phyloP scores from a whole-genome alignment of 2,113 vertebrate genomes.

The Cephalopterus ornatus region DNA sequence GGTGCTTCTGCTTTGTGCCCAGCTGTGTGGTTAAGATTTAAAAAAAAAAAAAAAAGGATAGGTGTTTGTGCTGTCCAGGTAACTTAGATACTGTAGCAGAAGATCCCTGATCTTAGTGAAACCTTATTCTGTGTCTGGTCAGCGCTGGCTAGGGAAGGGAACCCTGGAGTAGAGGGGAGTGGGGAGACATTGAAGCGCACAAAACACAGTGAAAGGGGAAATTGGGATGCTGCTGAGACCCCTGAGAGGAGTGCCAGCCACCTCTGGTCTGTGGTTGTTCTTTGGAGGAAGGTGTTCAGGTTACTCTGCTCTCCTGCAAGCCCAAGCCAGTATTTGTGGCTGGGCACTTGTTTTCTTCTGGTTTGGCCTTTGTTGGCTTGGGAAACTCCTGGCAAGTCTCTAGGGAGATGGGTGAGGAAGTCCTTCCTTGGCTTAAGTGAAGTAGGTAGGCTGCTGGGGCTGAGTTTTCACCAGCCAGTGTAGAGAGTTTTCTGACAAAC shows the following conservation, averaged over 20 bases:
- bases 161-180: not conserved
- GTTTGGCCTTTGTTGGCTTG: not conserved
- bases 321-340: rapidly evolving
- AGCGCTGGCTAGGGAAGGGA: not conserved
- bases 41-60: not conserved
- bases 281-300: not conserved
- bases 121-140: not conserved
- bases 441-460: not conserved
- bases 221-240: not conserved
- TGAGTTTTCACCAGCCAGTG: not conserved
- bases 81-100: not conserved
- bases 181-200: not conserved
- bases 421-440: not conserved
- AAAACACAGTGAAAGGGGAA: rapidly evolving
- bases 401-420: not conserved
- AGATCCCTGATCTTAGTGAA: not conserved
- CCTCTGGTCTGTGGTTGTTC: rapidly evolving
- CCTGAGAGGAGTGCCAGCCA: not conserved
- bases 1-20: not conserved
- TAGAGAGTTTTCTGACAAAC: not conserved
- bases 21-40: not conserved
- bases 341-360: not conserved
- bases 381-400: not conserved
- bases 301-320: rapidly evolving
- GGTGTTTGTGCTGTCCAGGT: not conserved